Evolutionary conservation across 2,888 invertebrate genomes (phyloP).

Genomic region (Drosophila nigritarsus): DNA sequence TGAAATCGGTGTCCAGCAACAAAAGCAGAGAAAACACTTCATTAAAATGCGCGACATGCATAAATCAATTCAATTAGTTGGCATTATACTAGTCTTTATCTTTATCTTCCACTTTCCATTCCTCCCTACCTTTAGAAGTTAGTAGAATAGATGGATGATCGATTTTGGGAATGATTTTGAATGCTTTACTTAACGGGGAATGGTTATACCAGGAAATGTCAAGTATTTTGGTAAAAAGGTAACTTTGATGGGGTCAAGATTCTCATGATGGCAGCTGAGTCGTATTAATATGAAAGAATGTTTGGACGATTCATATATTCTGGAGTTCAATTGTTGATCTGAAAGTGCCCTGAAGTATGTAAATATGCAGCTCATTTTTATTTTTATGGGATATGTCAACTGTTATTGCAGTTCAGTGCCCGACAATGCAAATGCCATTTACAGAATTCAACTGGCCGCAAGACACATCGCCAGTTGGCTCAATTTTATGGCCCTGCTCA

Average conservation of each 20-base stretch:
- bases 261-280: neutral
- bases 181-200: constrained; percentile 13
- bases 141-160: constrained; percentile 1
- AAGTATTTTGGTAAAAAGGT: constrained; percentile 7
- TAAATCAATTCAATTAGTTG: constrained; percentile 79
- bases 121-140: neutral
- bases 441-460: constrained; percentile 48
- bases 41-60: constrained; percentile 73
- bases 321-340: constrained; percentile 1
- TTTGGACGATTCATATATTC: neutral
- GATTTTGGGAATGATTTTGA: constrained; percentile 27
- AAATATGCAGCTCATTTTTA: constrained; percentile 15
- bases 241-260: constrained; percentile 12
- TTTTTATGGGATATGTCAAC: constrained; percentile 24
- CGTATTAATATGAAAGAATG: neutral
- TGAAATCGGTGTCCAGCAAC: constrained; percentile 23
- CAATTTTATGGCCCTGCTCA: constrained; percentile 71
- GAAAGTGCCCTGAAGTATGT: neutral
- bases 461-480: constrained; percentile 63
- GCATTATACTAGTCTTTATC: constrained; percentile 55
- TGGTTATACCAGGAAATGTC: neutral
- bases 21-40: constrained; percentile 51
- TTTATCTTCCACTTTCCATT: constrained; percentile 3
- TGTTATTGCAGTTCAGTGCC: constrained; percentile 47
- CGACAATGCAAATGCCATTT: constrained; percentile 51